Percentiles rank a stretch among this genome's conserved stretches.
phyloP scores from a whole-genome alignment of 2,797 vertebrate genomes.

The Pelodytes ibericus region DNA sequence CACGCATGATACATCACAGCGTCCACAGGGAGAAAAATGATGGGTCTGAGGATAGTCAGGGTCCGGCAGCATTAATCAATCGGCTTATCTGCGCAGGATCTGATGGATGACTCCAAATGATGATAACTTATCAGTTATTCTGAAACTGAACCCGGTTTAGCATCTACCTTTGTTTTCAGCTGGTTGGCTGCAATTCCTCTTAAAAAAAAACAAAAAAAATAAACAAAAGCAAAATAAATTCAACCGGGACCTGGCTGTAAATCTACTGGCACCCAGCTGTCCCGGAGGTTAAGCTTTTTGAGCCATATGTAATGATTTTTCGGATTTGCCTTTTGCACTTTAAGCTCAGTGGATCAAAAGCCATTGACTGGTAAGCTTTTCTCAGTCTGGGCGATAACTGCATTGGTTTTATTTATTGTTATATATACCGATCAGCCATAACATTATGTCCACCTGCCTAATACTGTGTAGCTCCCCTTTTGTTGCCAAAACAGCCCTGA shows the following conservation, averaged over 20 bases:
- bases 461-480: too few species aligned
- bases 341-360: constrained; percentile 5
- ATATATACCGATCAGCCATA: too few species aligned
- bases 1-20: neutral
- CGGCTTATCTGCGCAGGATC: constrained; percentile 8
- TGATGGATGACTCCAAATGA: constrained; percentile 22
- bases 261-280: constrained; percentile 23
- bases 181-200: neutral
- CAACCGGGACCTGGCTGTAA: constrained; percentile 21
- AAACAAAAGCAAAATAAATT: too few species aligned
- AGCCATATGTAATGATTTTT: constrained; percentile 31
- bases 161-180: constrained; percentile 32
- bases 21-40: constrained; percentile 19
- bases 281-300: constrained; percentile 9
- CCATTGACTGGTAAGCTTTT: constrained; percentile 11
- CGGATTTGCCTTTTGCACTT: constrained; percentile 13
- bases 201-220: constrained; percentile 3
- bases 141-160: constrained; percentile 15
- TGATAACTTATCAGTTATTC: constrained; percentile 3
- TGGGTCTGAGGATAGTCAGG: constrained; percentile 7
- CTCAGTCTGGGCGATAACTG: neutral
- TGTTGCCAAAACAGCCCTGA: too few species aligned
- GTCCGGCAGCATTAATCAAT: constrained; percentile 32
- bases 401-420: neutral
- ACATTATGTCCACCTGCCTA: too few species aligned